Percentiles rank a stretch among this genome's conserved stretches.
Evolutionary conservation across 2,888 invertebrate genomes (phyloP).

Genomic region (Cosmia trapezina): DNA sequence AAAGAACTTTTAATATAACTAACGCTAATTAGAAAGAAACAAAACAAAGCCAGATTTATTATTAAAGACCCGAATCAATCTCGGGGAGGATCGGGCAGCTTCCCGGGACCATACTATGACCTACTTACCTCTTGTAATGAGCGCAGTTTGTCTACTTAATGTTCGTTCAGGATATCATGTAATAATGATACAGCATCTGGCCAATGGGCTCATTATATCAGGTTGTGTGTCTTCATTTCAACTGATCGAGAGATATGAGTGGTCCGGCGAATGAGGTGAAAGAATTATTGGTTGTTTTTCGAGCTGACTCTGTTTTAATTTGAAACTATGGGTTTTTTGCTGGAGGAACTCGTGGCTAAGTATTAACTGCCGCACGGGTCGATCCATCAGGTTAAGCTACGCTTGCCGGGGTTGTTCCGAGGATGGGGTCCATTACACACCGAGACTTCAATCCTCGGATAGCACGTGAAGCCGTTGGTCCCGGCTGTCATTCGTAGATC

Average conservation of each 20-base stretch:
- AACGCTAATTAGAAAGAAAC: conserved; percentile 54
- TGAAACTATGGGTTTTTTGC: conserved; percentile 1
- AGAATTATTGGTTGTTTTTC: conserved; percentile 14
- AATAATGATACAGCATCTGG: conserved; percentile 85
- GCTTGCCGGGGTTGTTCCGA: too few species aligned
- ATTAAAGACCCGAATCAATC: conserved; percentile 61
- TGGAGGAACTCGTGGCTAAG: not conserved
- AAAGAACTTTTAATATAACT: conserved; percentile 58
- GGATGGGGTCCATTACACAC: too few species aligned
- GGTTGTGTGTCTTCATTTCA: conserved; percentile 80
- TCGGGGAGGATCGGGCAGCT: conserved; percentile 36
- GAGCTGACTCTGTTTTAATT: conserved; percentile 14
- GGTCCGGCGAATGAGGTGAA: conserved; percentile 20
- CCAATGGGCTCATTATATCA: conserved; percentile 81
- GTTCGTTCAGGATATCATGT: conserved; percentile 83
- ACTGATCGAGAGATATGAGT: conserved; percentile 83
- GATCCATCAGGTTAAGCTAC: too few species aligned
- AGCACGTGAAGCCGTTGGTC: too few species aligned
- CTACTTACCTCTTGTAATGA: conserved; percentile 79
- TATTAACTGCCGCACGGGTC: too few species aligned
- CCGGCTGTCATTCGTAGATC: too few species aligned
- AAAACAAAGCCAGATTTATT: conserved; percentile 59
- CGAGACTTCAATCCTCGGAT: too few species aligned
- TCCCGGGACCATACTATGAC: conserved; percentile 43
- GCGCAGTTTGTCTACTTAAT: conserved; percentile 85